Conservation (phyloP, 2,113 vertebrate species). For the Nanorana parkeri region DNA sequence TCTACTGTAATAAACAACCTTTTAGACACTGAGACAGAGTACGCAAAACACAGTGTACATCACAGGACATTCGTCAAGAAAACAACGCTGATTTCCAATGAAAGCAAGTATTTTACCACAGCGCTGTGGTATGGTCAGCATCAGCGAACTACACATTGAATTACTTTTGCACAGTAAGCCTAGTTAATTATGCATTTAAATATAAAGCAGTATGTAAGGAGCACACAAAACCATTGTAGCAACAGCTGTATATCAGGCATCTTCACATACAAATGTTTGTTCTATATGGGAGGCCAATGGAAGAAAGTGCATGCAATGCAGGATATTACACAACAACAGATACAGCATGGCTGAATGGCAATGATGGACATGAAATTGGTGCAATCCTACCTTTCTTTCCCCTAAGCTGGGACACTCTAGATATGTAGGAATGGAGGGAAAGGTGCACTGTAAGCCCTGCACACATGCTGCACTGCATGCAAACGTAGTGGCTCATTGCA, state of each 20-base stretch:
- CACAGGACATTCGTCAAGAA: neutral
- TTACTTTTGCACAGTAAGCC: conserved; percentile 10
- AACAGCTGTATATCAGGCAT: conserved; percentile 5
- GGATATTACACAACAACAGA: conserved; percentile 50
- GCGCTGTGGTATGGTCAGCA: neutral
- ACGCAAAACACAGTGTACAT: no score
- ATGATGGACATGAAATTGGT: conserved; percentile 26
- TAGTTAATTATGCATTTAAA: neutral
- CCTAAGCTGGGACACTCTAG: conserved; percentile 59
- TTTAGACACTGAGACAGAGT: no score
- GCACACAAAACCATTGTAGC: conserved; percentile 18
- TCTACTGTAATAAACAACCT: no score
- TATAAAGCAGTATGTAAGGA: neutral
- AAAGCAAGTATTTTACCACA: neutral
- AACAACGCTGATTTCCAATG: neutral
- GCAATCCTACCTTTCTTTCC: conserved; percentile 49
- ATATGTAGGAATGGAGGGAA: conserved; percentile 51
- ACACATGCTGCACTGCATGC: conserved; percentile 64
- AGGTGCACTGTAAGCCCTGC: conserved; percentile 52
- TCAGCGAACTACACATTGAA: neutral
- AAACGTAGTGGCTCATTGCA: conserved; percentile 59
- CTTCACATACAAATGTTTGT: conserved; percentile 9
- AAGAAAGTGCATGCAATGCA: conserved; percentile 63
- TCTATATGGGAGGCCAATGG: conserved; percentile 45
- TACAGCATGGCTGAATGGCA: conserved; percentile 54